These are phyloP conservation scores for Vidua chalybeata DNA, from an alignment of 2,113 vertebrate genomes.

Conservation along the genomic window DNA sequence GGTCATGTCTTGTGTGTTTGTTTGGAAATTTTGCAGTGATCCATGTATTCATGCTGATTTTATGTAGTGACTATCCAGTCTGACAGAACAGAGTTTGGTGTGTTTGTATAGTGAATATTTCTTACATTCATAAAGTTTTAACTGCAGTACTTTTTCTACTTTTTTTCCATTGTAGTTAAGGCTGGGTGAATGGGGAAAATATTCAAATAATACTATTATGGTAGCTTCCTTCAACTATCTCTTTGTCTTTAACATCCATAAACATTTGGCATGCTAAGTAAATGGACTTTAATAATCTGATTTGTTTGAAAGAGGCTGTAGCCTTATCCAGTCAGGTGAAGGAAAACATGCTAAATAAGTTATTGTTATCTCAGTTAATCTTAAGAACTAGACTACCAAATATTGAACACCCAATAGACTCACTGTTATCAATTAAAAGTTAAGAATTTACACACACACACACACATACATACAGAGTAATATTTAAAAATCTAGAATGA, in stretches of 20 bases:
- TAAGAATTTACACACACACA: not conserved
- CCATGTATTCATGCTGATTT: not conserved
- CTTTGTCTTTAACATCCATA: not conserved
- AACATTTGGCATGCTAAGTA: not conserved
- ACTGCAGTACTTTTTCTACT: not conserved
- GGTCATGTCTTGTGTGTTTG: not conserved
- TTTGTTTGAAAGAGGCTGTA: not conserved
- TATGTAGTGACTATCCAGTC: not conserved
- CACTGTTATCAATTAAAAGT: not conserved
- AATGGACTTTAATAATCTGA: not conserved
- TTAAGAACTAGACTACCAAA: not conserved
- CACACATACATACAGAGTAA: not conserved
- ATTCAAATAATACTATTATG: not conserved
- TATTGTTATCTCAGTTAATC: not conserved
- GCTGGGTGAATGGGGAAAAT: not conserved
- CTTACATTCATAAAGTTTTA: not conserved
- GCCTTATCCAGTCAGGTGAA: not conserved
- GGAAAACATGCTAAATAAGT: not conserved
- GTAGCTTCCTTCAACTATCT: not conserved
- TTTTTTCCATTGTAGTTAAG: not conserved
- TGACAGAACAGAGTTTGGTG: not conserved
- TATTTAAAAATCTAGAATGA: not conserved
- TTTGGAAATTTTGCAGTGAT: not conserved
- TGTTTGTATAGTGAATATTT: not conserved
- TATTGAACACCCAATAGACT: not conserved